Base-by-base conservation (phyloP, 2,113 vertebrate species). In the Hydrolagus affinis region DNA sequence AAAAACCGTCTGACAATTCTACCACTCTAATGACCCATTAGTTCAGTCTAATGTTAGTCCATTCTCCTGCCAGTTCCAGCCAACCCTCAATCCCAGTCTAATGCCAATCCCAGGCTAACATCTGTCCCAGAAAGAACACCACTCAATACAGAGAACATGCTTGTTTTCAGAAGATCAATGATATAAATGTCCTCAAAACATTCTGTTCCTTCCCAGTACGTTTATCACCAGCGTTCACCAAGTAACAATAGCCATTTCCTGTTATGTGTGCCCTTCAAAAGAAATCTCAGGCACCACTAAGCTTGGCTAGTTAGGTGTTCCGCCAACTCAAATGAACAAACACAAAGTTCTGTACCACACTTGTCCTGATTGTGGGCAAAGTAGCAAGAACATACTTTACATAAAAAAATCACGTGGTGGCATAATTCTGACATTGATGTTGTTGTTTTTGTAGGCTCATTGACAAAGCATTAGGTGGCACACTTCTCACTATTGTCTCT, bases 211-310 rank as follows among this genome's bases (percentile, higher is more conserved):
- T 44, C 4, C 11, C 21, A 77, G 60, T n/a, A 77, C 60, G n/a
- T 77, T 60, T 77, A 77, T n/a, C 75, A 77, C 7, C 8, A n/a
- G 3, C 21, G 60, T 60, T 77, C 3, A 59, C 75, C 10, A 11
- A 19, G 15, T 23, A 25, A n/a, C 70, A 70, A 28, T 28, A 71
- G 70, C 70, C 23, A 71, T 12, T 11, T 11, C 10, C 70, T 71
- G 44, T 44, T 44, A 44, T 44, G 44, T 44, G 1, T 44, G 44
- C 44, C 44, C 44, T 71, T 25, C n/a, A 28, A 77, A 57, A 11
- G 56, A 59, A 77, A 77, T 77, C 14, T 77, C n/a, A 77, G 56
- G 75, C 60, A 77, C 44, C 44, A 44, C 44, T 44, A 44, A 44
- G 23, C 19, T 60, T 77, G 21, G 60, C 21, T 10, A 3, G 44